Evolutionary conservation across 2,888 invertebrate species (phyloP).

Genomic region (Ochropleura plecta): DNA sequence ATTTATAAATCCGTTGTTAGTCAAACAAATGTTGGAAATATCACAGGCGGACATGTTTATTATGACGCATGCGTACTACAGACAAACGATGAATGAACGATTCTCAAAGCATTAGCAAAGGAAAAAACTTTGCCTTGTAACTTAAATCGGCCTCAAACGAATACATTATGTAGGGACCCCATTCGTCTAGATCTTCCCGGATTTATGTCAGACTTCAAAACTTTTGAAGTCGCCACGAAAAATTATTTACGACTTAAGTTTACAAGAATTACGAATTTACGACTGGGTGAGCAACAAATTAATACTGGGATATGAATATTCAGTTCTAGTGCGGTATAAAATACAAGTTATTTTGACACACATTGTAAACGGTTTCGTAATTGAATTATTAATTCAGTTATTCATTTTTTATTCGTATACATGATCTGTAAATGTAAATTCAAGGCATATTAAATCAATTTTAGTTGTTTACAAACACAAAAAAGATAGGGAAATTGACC

Average conservation of each 20-base stretch:
- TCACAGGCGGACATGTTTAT: slow-evolving; percentile 59
- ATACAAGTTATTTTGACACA: slow-evolving; percentile 33
- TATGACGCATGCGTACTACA: slow-evolving; percentile 52
- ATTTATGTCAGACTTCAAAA: slow-evolving; percentile 51
- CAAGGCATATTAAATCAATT: slow-evolving; percentile 1
- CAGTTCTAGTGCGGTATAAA: slow-evolving; percentile 15
- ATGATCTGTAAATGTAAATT: slow-evolving; percentile 43
- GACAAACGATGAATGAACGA: slow-evolving; percentile 57
- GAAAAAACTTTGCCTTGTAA: slow-evolving; percentile 51
- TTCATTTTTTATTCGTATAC: slow-evolving; percentile 10
- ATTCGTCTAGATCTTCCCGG: slow-evolving; percentile 49
- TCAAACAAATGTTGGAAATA: slow-evolving; percentile 44
- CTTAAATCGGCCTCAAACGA: slow-evolving; percentile 44
- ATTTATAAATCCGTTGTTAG: slow-evolving; percentile 30
- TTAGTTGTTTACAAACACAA: slow-evolving; percentile 37
- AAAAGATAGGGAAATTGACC: slow-evolving; percentile 37
- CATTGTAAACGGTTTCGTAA: slow-evolving; percentile 33
- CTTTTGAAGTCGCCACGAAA: slow-evolving; percentile 42
- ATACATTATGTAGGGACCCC: slow-evolving; percentile 47
- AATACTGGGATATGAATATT: slow-evolving; percentile 35
- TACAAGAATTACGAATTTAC: slow-evolving; percentile 5
- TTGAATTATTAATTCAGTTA: slow-evolving; percentile 33
- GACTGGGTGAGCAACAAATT: slow-evolving; percentile 39
- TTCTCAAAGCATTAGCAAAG: slow-evolving; percentile 55
- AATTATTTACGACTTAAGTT: slow-evolving; percentile 49